A percentile compares a stretch with the other conserved stretches of the same genome.
phyloP scores from a whole-genome alignment of 1,140 invertebrate species.

The Hylaeus anthracinus region DNA sequence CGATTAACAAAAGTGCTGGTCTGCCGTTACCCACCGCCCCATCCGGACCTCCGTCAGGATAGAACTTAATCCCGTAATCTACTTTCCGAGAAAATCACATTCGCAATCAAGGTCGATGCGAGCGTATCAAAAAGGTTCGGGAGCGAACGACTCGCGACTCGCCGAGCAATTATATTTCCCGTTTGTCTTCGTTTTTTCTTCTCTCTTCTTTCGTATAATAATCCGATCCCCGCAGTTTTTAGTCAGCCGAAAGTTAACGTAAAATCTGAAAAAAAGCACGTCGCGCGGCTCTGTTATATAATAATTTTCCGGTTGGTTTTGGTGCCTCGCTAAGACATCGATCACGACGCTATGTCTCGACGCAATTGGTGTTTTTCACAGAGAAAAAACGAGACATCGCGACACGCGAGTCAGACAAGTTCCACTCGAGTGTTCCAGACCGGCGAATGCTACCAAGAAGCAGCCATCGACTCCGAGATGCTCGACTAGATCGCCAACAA shows the following conservation, averaged over 20 bases:
- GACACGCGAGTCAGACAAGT: neutral
- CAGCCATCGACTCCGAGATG: slow-evolving; percentile 11
- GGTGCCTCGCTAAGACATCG: no score
- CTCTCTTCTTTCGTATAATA: slow-evolving; percentile 22
- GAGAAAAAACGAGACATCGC: neutral
- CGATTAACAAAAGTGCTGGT: slow-evolving; percentile 53
- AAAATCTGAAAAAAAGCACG: neutral
- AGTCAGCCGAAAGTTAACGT: slow-evolving; percentile 51
- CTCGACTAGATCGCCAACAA: slow-evolving; percentile 40
- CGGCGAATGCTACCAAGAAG: neutral
- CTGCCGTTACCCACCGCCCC: slow-evolving; percentile 14
- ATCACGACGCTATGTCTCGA: no score
- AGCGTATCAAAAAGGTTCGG: slow-evolving; percentile 75
- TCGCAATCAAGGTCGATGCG: slow-evolving; percentile 72
- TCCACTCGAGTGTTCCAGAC: neutral
- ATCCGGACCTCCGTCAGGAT: slow-evolving; percentile 10
- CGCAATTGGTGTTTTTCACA: neutral
- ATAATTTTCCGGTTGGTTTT: no score
- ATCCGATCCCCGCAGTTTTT: slow-evolving; percentile 11
- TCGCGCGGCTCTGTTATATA: no score
- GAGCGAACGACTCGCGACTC: slow-evolving; percentile 70
- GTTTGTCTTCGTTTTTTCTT: slow-evolving; percentile 34
- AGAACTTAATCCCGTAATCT: slow-evolving; percentile 74
- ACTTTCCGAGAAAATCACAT: slow-evolving; percentile 75
- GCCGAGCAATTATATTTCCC: slow-evolving; percentile 71